Evolutionary conservation across 2,888 invertebrate species (phyloP).

Genomic region (Antheraea assamensis): DNA sequence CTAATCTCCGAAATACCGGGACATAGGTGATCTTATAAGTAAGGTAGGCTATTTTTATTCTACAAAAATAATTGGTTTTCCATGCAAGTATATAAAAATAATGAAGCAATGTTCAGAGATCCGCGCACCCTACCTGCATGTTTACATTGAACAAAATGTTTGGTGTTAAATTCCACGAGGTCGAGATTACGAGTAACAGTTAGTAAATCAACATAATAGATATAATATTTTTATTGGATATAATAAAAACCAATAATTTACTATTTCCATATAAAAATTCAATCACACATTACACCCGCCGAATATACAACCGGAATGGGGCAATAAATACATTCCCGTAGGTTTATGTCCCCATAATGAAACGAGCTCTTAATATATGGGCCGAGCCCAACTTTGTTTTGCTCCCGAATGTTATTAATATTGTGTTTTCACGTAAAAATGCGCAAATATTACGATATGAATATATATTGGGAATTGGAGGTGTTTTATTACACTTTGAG

Average conservation of each 20-base stretch:
- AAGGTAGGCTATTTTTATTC: no score
- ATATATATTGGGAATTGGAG: not conserved
- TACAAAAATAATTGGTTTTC: no score
- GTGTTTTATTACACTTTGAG: not conserved
- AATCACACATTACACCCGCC: constrained; percentile 14
- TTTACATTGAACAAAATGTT: no score
- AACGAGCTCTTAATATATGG: constrained; percentile 1
- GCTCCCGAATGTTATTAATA: constrained; percentile 3
- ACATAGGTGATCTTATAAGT: no score
- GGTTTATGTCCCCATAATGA: constrained; percentile 16
- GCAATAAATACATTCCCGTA: constrained; percentile 16
- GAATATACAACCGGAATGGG: constrained; percentile 12
- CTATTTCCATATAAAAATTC: constrained; percentile 14
- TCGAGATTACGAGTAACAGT: no score
- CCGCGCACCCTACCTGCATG: no score
- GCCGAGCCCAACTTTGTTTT: constrained; percentile 13
- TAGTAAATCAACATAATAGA: not conserved
- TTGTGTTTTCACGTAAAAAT: constrained; percentile 11
- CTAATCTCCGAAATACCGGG: no score
- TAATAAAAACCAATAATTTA: constrained; percentile 13
- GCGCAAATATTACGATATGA: not conserved
- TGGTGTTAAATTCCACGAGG: no score
- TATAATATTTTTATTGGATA: not conserved
- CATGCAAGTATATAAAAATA: no score
- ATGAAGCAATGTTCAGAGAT: no score